Evolutionary conservation across 2,888 invertebrate genomes (phyloP).

Genomic region (Antheraea yamamai): DNA sequence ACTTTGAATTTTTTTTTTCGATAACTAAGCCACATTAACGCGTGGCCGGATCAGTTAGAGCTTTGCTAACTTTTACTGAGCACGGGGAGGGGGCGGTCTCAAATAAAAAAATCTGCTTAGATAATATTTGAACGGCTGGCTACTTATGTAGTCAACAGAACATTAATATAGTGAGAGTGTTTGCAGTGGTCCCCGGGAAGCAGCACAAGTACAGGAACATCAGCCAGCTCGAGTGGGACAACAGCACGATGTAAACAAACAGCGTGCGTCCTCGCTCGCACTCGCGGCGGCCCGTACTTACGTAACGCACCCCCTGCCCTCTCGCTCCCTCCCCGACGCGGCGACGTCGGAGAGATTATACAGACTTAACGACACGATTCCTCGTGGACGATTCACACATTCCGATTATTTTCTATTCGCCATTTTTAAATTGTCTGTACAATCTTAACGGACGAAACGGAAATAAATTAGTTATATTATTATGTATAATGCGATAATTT

Average conservation of each 20-base stretch:
- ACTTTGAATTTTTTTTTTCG: no score
- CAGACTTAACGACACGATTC: conserved; percentile 16
- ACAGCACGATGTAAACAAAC: conserved; percentile 86
- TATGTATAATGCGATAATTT: neutral
- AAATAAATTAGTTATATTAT: neutral
- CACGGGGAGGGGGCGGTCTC: no score
- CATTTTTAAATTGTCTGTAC: conserved; percentile 25
- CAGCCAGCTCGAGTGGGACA: conserved; percentile 90
- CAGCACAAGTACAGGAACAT: conserved; percentile 87
- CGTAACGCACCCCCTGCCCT: neutral
- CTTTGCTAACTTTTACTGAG: no score
- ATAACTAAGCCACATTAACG: no score
- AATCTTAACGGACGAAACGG: neutral
- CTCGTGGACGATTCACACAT: conserved; percentile 23
- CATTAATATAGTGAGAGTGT: neutral
- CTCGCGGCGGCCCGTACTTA: conserved; percentile 43
- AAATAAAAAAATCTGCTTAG: no score
- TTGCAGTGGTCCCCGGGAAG: conserved; percentile 72
- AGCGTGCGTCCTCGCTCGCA: conserved; percentile 31
- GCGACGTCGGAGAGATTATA: neutral
- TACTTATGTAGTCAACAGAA: no score
- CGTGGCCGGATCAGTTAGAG: no score
- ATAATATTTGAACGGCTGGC: no score
- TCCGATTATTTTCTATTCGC: conserved; percentile 21
- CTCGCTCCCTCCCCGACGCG: neutral